Evolutionary conservation across 2,888 invertebrate genomes (phyloP).

Genomic region (Cryptosula pallasiana): DNA sequence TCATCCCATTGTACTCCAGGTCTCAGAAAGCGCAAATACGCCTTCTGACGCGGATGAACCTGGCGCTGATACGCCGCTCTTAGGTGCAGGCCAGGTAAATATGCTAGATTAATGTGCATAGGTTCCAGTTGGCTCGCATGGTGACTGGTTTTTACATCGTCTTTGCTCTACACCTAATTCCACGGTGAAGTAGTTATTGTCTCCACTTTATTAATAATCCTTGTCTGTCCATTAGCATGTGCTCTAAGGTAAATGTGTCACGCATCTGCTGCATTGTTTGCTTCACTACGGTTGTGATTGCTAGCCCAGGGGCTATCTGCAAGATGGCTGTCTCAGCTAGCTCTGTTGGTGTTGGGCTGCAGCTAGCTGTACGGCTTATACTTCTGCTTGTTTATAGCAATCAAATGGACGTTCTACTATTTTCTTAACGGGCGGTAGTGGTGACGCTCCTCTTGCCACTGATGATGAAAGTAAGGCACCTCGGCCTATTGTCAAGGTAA

Average conservation of each 20-base stretch:
- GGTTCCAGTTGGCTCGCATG: background rate
- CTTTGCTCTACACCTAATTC: too few species aligned
- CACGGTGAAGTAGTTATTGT: too few species aligned
- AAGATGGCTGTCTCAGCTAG: too few species aligned
- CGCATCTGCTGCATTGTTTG: too few species aligned
- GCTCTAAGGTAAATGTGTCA: too few species aligned
- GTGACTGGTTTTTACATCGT: background rate
- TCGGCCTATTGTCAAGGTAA: background rate
- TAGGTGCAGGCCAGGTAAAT: background rate
- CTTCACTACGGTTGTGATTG: too few species aligned
- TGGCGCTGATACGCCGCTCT: slow-evolving; percentile 1
- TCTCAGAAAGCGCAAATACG: slow-evolving; percentile 25
- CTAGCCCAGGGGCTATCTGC: too few species aligned
- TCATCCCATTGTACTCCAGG: background rate
- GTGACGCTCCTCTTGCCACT: background rate
- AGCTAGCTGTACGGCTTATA: too few species aligned
- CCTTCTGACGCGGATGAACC: slow-evolving; percentile 23
- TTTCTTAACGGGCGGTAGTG: background rate
- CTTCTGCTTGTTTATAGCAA: background rate
- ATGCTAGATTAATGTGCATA: background rate
- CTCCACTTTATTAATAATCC: too few species aligned
- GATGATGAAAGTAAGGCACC: background rate
- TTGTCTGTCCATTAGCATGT: too few species aligned
- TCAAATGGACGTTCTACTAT: background rate
- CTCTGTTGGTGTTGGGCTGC: too few species aligned